phyloP scores from a whole-genome alignment of 2,797 vertebrate genomes.

The Vireo griseus region DNA sequence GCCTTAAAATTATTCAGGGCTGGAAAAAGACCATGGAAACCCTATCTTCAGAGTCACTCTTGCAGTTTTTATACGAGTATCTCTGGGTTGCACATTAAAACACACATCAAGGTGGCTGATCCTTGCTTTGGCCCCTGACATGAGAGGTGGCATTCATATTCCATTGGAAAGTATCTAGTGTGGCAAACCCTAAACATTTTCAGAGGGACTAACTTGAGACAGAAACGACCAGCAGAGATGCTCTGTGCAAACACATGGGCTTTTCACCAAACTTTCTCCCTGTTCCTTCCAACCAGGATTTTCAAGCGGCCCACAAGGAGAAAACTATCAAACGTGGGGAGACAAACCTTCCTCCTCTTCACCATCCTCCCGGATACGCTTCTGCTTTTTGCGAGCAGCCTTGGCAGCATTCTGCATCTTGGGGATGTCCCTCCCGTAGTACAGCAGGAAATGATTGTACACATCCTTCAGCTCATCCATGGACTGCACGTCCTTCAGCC shows the following conservation, averaged over 20 bases:
- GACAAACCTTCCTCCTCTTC: conserved; percentile 85
- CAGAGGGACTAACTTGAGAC: background rate
- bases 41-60: background rate
- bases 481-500: conserved; percentile 95
- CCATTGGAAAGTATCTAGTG: background rate
- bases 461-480: conserved; percentile 95
- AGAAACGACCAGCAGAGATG: background rate
- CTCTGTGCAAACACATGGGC: background rate
- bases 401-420: conserved; percentile 98
- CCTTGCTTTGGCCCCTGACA: background rate
- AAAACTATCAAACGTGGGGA: background rate
- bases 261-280: background rate
- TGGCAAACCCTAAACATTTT: background rate
- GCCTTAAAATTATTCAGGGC: background rate
- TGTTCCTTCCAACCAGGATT: background rate
- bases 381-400: conserved; percentile 87
- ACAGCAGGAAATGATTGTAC: conserved; percentile 97
- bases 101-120: background rate
- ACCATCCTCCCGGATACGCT: conserved; percentile 88
- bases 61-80: background rate
- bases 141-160: background rate
- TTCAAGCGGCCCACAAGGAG: background rate
- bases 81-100: background rate
- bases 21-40: background rate
- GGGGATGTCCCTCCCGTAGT: conserved; percentile 97